Conservation (phyloP, 1,140 invertebrate genomes). For the Drepana arcuata region DNA sequence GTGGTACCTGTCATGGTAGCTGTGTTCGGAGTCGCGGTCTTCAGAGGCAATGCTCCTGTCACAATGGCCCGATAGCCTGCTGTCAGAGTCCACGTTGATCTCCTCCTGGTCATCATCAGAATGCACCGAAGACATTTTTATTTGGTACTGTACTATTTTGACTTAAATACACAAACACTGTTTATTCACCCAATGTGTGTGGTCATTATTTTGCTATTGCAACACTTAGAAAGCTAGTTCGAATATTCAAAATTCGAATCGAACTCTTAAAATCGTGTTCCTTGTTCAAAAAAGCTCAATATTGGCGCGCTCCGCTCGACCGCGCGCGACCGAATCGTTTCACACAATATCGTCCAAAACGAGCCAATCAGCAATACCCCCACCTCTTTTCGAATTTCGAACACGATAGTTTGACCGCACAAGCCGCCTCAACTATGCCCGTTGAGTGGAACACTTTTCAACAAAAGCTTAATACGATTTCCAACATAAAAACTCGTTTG, state of each 20-base stretch:
- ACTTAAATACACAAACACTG: conserved; percentile 8
- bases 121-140: conserved; percentile 69
- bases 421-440: conserved; percentile 65
- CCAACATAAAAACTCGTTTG: conserved; percentile 70
- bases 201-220: not conserved
- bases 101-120: conserved; percentile 74
- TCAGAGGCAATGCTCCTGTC: conserved; percentile 60
- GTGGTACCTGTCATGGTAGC: conserved; percentile 54
- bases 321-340: conserved; percentile 51
- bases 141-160: too few relatives aligned
- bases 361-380: conserved; percentile 70
- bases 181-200: conserved; percentile 1
- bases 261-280: conserved; percentile 14
- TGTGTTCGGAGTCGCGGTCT: conserved; percentile 54
- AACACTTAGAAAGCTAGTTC: not conserved
- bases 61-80: conserved; percentile 71
- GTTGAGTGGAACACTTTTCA: conserved; percentile 68
- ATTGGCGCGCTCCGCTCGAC: conserved; percentile 59
- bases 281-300: conserved; percentile 22
- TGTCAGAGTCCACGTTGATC: conserved; percentile 76
- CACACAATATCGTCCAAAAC: conserved; percentile 69
- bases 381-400: conserved; percentile 46
- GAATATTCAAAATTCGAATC: conserved; percentile 14
- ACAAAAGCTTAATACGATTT: conserved; percentile 72
- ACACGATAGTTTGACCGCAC: conserved; percentile 63